These are phyloP conservation scores for Pammene fasciana DNA, from an alignment of 2,888 invertebrate species.

Conservation along the genomic window DNA sequence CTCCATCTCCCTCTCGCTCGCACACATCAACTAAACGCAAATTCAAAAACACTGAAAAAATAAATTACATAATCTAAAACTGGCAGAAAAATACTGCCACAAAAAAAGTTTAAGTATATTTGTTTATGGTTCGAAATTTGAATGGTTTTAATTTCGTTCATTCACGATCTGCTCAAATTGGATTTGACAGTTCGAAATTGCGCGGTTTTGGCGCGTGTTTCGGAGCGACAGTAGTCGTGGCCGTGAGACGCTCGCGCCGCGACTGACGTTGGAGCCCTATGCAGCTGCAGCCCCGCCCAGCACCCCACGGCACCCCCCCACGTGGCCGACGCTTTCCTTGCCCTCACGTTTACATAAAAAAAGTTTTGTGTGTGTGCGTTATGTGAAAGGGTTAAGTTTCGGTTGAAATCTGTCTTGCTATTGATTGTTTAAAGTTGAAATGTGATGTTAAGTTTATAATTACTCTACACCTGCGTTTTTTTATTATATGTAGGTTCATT, in stretches of 20 bases:
- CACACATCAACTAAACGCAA: slow-evolving; percentile 67
- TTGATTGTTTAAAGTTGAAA: slow-evolving; percentile 25
- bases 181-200: slow-evolving; percentile 37
- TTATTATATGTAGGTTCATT: no score
- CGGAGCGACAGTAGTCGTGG: slow-evolving; percentile 63
- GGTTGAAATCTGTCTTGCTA: slow-evolving; percentile 45
- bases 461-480: not conserved
- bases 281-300: slow-evolving; percentile 81
- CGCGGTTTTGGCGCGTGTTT: slow-evolving; percentile 51
- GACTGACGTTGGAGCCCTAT: slow-evolving; percentile 75
- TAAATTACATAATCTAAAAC: slow-evolving; percentile 50
- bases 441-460: slow-evolving; percentile 7
- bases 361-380: slow-evolving; percentile 51
- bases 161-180: slow-evolving; percentile 32
- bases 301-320: slow-evolving; percentile 74
- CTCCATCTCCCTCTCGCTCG: slow-evolving; percentile 79
- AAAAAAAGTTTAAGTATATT: slow-evolving; percentile 1
- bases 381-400: slow-evolving; percentile 54
- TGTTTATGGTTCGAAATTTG: slow-evolving; percentile 17
- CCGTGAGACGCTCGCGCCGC: slow-evolving; percentile 69
- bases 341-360: slow-evolving; percentile 70
- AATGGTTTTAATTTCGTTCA: slow-evolving; percentile 29
- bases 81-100: slow-evolving; percentile 17
- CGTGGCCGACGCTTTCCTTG: slow-evolving; percentile 68
- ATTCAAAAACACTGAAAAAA: slow-evolving; percentile 67